These are phyloP conservation scores for Penaeus japonicus DNA, from an alignment of 1,140 invertebrate genomes.

Conservation along the genomic window DNA sequence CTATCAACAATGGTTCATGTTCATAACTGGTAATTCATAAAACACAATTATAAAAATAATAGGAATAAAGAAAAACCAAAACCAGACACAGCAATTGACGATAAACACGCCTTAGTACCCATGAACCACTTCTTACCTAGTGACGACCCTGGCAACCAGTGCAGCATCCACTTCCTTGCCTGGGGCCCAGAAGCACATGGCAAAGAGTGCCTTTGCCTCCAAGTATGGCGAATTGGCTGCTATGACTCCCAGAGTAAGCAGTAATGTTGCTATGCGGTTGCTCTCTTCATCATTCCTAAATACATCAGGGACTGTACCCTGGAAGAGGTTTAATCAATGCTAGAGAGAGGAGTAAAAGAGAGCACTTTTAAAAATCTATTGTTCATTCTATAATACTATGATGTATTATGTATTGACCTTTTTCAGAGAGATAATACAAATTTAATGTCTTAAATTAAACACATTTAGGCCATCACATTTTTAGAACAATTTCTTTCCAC, in stretches of 20 bases:
- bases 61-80: too few relatives aligned
- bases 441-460: too few relatives aligned
- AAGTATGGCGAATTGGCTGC: slow-evolving; percentile 15
- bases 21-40: too few relatives aligned
- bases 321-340: not conserved
- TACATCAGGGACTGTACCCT: not conserved
- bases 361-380: not conserved
- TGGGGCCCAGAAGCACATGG: not conserved
- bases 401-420: not conserved
- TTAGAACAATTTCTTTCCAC: too few relatives aligned
- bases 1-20: too few relatives aligned
- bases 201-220: slow-evolving; percentile 14
- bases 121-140: not conserved
- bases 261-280: not conserved
- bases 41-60: too few relatives aligned
- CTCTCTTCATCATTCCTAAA: not conserved
- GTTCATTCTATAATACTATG: not conserved
- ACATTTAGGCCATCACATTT: too few relatives aligned
- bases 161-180: not conserved
- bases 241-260: slow-evolving; percentile 14
- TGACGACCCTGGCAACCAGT: slow-evolving; percentile 2
- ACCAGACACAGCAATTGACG: too few relatives aligned
- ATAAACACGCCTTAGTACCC: too few relatives aligned
- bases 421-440: too few relatives aligned
- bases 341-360: not conserved